A percentile compares a stretch with the other conserved stretches of the same genome.
These are phyloP conservation scores for Ooceraea biroi DNA, from an alignment of 1,140 invertebrate genomes.

Conservation along the genomic window DNA sequence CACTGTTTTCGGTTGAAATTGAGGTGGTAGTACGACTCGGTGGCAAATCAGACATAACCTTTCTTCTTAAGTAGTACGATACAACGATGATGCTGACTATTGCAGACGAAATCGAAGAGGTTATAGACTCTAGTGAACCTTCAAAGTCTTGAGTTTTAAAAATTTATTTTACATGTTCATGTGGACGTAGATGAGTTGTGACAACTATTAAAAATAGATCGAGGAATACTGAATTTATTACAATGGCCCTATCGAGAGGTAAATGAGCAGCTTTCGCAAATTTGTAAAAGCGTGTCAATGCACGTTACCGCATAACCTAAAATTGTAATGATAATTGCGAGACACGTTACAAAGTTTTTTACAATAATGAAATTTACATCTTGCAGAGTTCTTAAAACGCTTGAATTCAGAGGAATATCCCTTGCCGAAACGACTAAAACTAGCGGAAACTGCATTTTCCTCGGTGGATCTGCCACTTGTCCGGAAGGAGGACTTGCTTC, in stretches of 20 bases:
- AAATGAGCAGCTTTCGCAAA: conserved; percentile 32
- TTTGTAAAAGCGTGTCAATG: not conserved
- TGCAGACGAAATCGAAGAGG: too few relatives aligned
- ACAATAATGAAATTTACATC: not conserved
- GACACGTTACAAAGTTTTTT: too few relatives aligned
- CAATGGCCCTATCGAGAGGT: conserved; percentile 70
- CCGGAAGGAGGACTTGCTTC: conserved; percentile 74
- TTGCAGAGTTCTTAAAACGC: conserved; percentile 71
- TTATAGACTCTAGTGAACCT: too few relatives aligned
- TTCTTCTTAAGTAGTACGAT: too few relatives aligned
- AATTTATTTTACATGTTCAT: not conserved
- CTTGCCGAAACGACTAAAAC: conserved; percentile 79
- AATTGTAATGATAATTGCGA: conserved; percentile 41
- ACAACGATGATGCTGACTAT: too few relatives aligned
- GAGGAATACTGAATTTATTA: not conserved
- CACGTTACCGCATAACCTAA: conserved; percentile 8
- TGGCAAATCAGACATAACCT: too few relatives aligned
- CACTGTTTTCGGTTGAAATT: too few relatives aligned
- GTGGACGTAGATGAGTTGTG: not conserved
- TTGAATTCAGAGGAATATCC: conserved; percentile 70
- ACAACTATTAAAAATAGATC: too few relatives aligned
- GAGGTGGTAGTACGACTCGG: too few relatives aligned
- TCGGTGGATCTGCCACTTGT: conserved; percentile 71
- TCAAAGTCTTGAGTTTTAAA: too few relatives aligned
- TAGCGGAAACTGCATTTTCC: conserved; percentile 79